Percentiles rank a stretch among this genome's conserved stretches.
Evolutionary conservation across 2,113 vertebrate species (phyloP).

Genomic region (Zosterops japonicus): DNA sequence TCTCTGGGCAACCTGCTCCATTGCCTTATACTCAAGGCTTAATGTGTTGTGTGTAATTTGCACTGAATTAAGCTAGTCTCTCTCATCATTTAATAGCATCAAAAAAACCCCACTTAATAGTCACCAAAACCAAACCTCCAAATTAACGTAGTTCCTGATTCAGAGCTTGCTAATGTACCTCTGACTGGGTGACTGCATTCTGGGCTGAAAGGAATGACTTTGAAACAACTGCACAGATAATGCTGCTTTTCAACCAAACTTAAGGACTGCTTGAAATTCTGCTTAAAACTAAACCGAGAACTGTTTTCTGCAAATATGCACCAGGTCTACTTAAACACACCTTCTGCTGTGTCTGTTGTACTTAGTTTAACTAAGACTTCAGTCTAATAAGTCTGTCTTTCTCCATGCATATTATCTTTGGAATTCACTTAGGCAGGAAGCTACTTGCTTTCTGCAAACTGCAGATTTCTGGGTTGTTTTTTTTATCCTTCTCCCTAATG

Average conservation of each 20-base stretch:
- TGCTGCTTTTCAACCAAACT: neutral
- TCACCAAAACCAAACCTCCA: neutral
- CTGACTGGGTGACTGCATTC: neutral
- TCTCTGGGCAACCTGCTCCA: neutral
- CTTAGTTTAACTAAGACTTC: neutral
- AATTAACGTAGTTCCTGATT: neutral
- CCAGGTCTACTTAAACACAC: neutral
- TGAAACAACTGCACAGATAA: neutral
- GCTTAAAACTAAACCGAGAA: neutral
- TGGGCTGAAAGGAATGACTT: neutral
- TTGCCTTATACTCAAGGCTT: neutral
- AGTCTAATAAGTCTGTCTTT: neutral
- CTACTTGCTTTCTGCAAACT: neutral
- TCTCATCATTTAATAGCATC: neutral
- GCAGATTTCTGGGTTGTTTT: neutral
- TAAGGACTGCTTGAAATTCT: neutral
- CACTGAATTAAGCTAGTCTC: neutral
- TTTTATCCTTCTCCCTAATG: neutral
- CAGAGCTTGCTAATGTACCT: neutral
- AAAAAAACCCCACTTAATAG: rapidly evolving
- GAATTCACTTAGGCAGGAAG: neutral
- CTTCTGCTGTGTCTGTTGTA: neutral
- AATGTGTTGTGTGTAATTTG: neutral
- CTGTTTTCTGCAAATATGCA: neutral
- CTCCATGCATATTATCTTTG: neutral